phyloP scores from a whole-genome alignment of 1,140 invertebrate species.

The Pemphigus obesinymphae region DNA sequence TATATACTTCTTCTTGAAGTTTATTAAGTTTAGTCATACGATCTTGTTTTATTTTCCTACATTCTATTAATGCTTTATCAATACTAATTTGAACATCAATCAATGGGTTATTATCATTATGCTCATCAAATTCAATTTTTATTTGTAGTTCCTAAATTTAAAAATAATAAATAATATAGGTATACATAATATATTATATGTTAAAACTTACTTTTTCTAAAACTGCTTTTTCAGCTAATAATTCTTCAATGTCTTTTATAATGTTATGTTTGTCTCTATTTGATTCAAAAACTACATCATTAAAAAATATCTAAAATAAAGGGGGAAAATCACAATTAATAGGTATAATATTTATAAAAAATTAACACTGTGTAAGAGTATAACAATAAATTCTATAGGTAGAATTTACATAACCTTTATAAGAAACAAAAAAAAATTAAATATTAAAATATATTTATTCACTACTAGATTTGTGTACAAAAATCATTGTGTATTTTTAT shows the following conservation, averaged over 20 bases:
- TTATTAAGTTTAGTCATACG: slow-evolving; percentile 19
- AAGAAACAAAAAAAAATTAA: too few relatives aligned
- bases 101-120: slow-evolving; percentile 18
- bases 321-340: too few relatives aligned
- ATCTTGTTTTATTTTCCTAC: slow-evolving; percentile 36
- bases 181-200: not conserved
- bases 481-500: too few relatives aligned
- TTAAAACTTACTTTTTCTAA: slow-evolving; percentile 33
- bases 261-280: slow-evolving; percentile 20
- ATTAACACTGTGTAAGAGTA: too few relatives aligned
- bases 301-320: slow-evolving; percentile 8
- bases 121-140: slow-evolving; percentile 12
- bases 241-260: slow-evolving; percentile 38
- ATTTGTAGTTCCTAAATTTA: slow-evolving; percentile 18
- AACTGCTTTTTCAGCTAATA: slow-evolving; percentile 1
- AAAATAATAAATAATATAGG: not conserved
- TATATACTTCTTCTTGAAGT: slow-evolving; percentile 32
- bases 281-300: slow-evolving; percentile 24
- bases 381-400: too few relatives aligned
- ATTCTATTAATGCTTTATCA: slow-evolving; percentile 12
- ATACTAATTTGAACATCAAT: slow-evolving; percentile 39
- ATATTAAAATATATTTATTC: too few relatives aligned
- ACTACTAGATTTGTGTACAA: too few relatives aligned
- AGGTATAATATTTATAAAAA: too few relatives aligned
- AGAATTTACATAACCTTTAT: too few relatives aligned